Evolutionary conservation across 2,797 vertebrate species (phyloP).

Genomic region (Microcaecilia unicolor): DNA sequence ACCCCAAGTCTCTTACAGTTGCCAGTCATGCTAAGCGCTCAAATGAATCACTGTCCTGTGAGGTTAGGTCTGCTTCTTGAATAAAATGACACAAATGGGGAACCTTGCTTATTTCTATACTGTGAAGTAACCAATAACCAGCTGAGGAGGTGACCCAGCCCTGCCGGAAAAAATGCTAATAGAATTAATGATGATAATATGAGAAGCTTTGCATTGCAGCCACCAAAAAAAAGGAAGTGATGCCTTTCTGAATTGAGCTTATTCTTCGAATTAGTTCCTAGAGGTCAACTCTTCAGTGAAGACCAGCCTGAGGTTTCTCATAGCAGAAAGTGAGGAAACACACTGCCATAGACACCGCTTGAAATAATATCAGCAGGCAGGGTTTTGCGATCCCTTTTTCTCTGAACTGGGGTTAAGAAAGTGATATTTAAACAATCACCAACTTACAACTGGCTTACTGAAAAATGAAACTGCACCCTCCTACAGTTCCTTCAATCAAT

Average conservation of each 20-base stretch:
- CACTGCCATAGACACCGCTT: background rate
- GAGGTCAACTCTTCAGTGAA: background rate
- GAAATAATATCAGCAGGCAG: too few species aligned
- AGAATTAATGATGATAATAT: background rate
- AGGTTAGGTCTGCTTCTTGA: slow-evolving; percentile 21
- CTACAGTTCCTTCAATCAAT: too few species aligned
- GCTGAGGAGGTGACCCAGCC: background rate
- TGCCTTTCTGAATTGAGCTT: background rate
- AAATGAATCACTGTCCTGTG: slow-evolving; percentile 1
- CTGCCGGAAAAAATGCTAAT: slow-evolving; percentile 1
- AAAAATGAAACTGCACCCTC: too few species aligned
- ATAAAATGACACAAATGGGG: slow-evolving; percentile 12
- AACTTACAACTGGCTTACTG: too few species aligned
- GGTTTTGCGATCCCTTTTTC: background rate
- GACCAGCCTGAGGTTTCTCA: background rate
- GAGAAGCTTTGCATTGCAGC: background rate
- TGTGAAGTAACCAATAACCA: slow-evolving; percentile 5
- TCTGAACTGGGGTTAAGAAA: too few species aligned
- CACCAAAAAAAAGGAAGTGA: slow-evolving; percentile 13
- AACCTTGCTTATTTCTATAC: slow-evolving; percentile 24
- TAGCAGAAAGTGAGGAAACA: background rate
- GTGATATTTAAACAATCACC: too few species aligned
- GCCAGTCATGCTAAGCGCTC: slow-evolving; percentile 33
- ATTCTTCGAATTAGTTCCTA: slow-evolving; percentile 31
- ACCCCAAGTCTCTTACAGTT: slow-evolving; percentile 1